Conservation (phyloP, 2,888 invertebrate species). For the Andrena dorsata region DNA sequence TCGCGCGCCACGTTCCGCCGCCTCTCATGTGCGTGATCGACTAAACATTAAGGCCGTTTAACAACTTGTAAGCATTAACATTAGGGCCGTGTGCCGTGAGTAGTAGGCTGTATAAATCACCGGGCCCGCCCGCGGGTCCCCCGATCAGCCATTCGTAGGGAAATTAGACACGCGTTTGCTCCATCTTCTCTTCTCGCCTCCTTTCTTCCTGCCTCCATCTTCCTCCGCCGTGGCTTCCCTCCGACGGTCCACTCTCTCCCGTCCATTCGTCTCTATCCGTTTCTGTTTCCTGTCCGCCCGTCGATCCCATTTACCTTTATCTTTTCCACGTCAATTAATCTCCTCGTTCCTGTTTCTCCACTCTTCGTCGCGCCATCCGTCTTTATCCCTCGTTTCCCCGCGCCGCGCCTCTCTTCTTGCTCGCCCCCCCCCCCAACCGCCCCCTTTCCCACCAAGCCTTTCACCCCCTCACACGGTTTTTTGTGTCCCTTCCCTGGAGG, state of each 20-base stretch:
- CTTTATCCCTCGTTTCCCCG: conserved; percentile 35
- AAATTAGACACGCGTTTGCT: conserved; percentile 80
- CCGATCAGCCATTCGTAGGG: conserved; percentile 80
- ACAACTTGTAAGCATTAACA: conserved; percentile 78
- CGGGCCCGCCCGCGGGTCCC: conserved; percentile 75
- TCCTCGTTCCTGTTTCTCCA: conserved; percentile 12
- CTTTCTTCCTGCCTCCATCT: conserved; percentile 45
- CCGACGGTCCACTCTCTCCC: background rate
- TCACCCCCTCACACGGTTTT: conserved; percentile 8
- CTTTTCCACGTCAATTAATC: conserved; percentile 50
- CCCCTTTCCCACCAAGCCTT: background rate
- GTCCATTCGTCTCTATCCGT: conserved; percentile 31
- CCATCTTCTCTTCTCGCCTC: conserved; percentile 42
- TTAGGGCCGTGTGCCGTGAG: conserved; percentile 65
- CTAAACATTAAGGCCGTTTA: conserved; percentile 75
- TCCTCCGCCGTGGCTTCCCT: background rate
- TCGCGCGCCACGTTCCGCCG: conserved; percentile 42
- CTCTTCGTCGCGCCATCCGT: conserved; percentile 19
- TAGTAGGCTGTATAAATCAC: conserved; percentile 80
- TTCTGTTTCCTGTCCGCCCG: conserved; percentile 34
- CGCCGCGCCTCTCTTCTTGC: background rate
- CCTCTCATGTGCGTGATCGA: conserved; percentile 63
- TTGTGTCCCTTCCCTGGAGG: conserved; percentile 25
- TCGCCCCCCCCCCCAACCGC: background rate
- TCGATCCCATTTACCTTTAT: conserved; percentile 53